phyloP scores from a whole-genome alignment of 2,113 vertebrate genomes.

The Heptranchias perlo region DNA sequence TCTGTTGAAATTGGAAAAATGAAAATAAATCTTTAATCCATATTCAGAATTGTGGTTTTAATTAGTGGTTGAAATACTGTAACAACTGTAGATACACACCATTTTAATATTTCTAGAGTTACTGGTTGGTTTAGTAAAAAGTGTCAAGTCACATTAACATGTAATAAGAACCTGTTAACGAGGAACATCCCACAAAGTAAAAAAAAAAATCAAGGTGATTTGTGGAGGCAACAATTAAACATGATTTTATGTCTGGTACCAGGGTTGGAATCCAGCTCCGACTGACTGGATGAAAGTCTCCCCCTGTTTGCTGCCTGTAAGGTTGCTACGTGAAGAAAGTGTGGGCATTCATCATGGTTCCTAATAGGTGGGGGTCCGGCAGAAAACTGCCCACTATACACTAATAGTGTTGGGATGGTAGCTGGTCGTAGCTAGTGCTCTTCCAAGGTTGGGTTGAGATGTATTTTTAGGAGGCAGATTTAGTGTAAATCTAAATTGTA shows the following conservation, averaged over 20 bases:
- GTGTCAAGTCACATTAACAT: neutral
- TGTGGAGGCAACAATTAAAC: neutral
- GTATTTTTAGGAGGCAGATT: no score
- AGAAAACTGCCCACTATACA: neutral
- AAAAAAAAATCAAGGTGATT: neutral
- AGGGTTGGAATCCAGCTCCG: neutral
- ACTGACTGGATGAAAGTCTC: neutral
- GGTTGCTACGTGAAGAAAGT: neutral
- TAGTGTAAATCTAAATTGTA: no score
- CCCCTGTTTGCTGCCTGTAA: neutral
- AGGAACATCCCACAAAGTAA: neutral
- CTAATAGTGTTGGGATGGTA: neutral
- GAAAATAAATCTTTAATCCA: constrained; percentile 61
- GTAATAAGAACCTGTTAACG: neutral
- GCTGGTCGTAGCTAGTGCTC: no score
- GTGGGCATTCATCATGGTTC: neutral
- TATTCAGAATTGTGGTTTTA: constrained; percentile 16
- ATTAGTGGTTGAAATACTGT: neutral
- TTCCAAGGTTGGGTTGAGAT: no score
- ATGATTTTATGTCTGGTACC: neutral
- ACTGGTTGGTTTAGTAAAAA: neutral
- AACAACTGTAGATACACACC: neutral
- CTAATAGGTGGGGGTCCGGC: neutral
- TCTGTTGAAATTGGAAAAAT: constrained; percentile 70
- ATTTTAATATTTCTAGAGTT: neutral